Base-by-base conservation (phyloP, 2,113 vertebrate genomes). In the Spea bombifrons region DNA sequence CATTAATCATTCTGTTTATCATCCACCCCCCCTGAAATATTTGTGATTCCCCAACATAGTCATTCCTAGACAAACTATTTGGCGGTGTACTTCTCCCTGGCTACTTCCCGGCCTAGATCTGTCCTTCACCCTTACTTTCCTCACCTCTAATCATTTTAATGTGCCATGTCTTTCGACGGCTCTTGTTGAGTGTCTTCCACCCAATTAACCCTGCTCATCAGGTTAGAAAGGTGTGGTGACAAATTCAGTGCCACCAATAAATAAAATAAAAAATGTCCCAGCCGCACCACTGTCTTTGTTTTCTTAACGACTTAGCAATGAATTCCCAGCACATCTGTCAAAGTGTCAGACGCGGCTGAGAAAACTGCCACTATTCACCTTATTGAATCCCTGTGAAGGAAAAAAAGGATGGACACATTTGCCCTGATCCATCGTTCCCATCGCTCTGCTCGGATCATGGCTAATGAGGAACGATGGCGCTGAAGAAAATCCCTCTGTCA, bases 321-420 rank as follows among this genome's bases (percentile, higher is more conserved):
- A 80, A 73, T 80, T 71, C 77, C 70, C 77, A 59, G 63, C 71
- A 67, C 70, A 67, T 70, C 77, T 80, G 77, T 80, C 77, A 80
- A 80, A 57, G 70, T 80, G 77, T 80, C 77, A 73, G 71, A 80
- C 67, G 44, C 44, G n/a, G 70, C 47, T 5, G 44, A 66, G 64
- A 78, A 52, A 48, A 43, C 61, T 66, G 70, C 12, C 77, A 59
- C 52, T 73, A 30, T 71, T 80, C 77, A 80, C 70, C 77, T 80
- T 47, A 30, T 66, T 55, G 70, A 80, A 67, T 80, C 77, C 70
- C 49, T 67, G 3, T 30, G 63, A 50, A 72, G 66, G 12, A 73
- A 80, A n/a, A 30, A 46, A 66, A 71, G 50, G 49, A 73, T 67
- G 69, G 77, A 66, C 71, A 57, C 4, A 73, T 53, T 49, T 73